Evolutionary conservation across 2,888 invertebrate genomes (phyloP).

Genomic region (Itoplectis maculator): DNA sequence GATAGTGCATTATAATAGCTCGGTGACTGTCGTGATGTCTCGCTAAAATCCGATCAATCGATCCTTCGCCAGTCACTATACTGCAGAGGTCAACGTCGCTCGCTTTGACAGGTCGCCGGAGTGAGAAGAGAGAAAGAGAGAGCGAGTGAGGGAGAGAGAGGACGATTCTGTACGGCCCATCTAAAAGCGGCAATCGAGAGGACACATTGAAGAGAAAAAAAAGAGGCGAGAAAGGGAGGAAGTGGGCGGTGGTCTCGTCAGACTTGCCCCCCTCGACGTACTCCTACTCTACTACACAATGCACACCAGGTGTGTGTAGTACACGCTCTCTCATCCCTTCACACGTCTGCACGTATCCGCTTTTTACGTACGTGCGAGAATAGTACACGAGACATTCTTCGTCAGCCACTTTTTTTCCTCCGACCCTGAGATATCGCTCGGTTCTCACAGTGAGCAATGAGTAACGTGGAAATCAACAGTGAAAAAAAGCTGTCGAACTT

Average conservation of each 20-base stretch:
- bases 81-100: constrained; percentile 58
- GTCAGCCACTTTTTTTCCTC: too few relatives aligned
- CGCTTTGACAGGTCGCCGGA: constrained; percentile 55
- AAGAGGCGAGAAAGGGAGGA: neutral
- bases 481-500: too few relatives aligned
- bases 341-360: neutral
- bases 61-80: constrained; percentile 53
- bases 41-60: constrained; percentile 69
- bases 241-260: constrained; percentile 10
- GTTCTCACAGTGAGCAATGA: too few relatives aligned
- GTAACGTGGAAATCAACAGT: too few relatives aligned
- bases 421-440: too few relatives aligned
- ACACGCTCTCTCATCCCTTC: constrained; percentile 18
- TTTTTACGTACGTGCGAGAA: neutral
- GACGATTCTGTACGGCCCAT: neutral
- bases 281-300: constrained; percentile 32
- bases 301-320: constrained; percentile 2
- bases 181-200: too few relatives aligned
- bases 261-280: constrained; percentile 26
- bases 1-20: constrained; percentile 28
- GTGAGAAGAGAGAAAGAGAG: constrained; percentile 15
- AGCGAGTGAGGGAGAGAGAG: neutral
- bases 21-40: constrained; percentile 55
- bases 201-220: neutral
- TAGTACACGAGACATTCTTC: neutral